A percentile compares a stretch with the other conserved stretches of the same genome.
Conservation (phyloP, 2,113 vertebrate species). For the Corythoichthys intestinalis region DNA sequence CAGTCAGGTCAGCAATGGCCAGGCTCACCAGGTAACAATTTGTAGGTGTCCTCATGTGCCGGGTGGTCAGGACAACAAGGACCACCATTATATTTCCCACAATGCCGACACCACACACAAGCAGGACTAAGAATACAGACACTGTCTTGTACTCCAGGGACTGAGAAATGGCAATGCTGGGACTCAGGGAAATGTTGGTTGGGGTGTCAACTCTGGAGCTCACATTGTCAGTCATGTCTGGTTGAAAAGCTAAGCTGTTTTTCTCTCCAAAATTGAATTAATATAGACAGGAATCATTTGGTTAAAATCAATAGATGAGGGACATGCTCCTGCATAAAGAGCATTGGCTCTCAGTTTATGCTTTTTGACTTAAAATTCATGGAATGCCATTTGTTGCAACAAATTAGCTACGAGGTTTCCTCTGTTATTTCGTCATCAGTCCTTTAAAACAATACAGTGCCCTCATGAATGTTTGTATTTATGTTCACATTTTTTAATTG, state of each 20-base stretch:
- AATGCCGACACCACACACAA: conserved; percentile 73
- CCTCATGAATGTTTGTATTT: background rate
- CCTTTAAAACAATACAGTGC: background rate
- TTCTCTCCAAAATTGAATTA: background rate
- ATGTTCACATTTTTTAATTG: conserved; percentile 2
- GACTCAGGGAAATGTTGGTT: conserved; percentile 67
- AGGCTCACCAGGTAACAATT: conserved; percentile 81
- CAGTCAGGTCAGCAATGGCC: conserved; percentile 76
- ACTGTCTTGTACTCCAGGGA: conserved; percentile 72
- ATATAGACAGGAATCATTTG: background rate
- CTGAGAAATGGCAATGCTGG: conserved; percentile 36
- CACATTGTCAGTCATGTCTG: conserved; percentile 64
- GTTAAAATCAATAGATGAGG: conserved; percentile 3
- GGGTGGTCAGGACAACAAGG: conserved; percentile 74
- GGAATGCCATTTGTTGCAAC: background rate
- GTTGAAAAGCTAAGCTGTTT: background rate
- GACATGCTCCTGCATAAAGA: conserved; percentile 20
- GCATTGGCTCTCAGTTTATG: conserved; percentile 3
- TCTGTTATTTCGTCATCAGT: background rate
- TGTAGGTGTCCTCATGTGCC: conserved; percentile 77
- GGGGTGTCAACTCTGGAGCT: conserved; percentile 65
- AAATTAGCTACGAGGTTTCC: background rate
- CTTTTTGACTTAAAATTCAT: background rate
- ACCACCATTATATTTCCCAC: conserved; percentile 82
- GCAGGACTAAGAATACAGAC: conserved; percentile 74